Percentiles rank a stretch among this genome's conserved stretches.
Evolutionary conservation across 2,888 invertebrate genomes (phyloP).

Genomic region (Eupelmus urozonus): DNA sequence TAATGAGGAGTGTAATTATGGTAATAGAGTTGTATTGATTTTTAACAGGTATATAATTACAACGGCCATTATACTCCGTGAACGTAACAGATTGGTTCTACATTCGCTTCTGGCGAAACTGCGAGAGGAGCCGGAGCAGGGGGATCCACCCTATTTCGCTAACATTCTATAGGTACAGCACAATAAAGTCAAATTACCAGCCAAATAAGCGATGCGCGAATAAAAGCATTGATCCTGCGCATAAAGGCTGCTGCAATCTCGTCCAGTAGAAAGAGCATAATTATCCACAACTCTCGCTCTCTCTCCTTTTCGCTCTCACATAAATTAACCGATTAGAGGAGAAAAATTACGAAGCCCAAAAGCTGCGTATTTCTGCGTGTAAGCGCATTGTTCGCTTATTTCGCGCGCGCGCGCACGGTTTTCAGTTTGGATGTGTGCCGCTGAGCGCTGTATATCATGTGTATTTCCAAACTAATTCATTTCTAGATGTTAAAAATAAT

Average conservation of each 20-base stretch:
- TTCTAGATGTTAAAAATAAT: no score
- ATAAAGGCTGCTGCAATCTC: conserved; percentile 34
- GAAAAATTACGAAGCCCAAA: conserved; percentile 44
- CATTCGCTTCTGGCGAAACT: neutral
- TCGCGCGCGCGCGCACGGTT: conserved; percentile 20
- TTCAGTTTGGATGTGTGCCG: neutral
- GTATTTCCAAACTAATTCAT: neutral
- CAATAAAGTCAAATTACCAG: conserved; percentile 49
- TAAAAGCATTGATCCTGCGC: conserved; percentile 45
- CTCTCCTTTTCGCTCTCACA: conserved; percentile 21
- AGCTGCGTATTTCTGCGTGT: conserved; percentile 3
- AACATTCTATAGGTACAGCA: conserved; percentile 18
- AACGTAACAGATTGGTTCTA: conserved; percentile 8
- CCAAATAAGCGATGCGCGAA: conserved; percentile 50
- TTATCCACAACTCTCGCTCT: conserved; percentile 40
- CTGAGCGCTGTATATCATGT: neutral
- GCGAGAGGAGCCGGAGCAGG: no score
- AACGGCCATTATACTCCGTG: neutral
- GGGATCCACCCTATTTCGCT: no score
- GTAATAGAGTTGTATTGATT: no score
- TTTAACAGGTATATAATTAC: conserved; percentile 21
- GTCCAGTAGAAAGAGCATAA: conserved; percentile 41
- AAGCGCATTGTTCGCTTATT: conserved; percentile 26
- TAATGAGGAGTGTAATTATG: no score
- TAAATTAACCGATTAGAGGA: conserved; percentile 58